These are phyloP conservation scores for Zygogramma bicolorata DNA, from an alignment of 2,888 invertebrate species.

Conservation along the genomic window DNA sequence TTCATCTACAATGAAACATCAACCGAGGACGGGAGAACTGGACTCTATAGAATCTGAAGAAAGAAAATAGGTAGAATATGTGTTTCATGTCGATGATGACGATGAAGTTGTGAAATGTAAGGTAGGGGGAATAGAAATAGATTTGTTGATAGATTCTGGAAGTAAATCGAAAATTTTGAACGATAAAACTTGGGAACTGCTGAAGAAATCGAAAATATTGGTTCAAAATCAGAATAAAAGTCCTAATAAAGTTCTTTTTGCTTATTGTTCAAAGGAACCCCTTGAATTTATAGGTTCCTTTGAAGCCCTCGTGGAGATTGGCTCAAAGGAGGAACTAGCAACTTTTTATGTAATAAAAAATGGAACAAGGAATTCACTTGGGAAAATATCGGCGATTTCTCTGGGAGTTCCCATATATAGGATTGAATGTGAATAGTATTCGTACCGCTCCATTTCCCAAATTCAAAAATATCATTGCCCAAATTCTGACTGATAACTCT, in stretches of 20 bases:
- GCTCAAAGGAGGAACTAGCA: constrained; percentile 23
- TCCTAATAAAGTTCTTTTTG: not conserved
- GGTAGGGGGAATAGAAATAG: constrained; percentile 40
- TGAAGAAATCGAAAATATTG: constrained; percentile 23
- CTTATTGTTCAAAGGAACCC: constrained; percentile 30
- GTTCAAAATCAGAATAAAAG: constrained; percentile 11
- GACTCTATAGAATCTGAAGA: not conserved
- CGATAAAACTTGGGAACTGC: constrained; percentile 33
- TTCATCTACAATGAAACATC: not conserved
- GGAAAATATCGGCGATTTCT: constrained; percentile 34
- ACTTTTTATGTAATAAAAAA: constrained; percentile 40
- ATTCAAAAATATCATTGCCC: constrained; percentile 23
- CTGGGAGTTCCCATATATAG: constrained; percentile 30
- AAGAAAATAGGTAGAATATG: no score
- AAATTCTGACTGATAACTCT: constrained; percentile 35
- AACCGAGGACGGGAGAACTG: not conserved
- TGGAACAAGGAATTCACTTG: constrained; percentile 30
- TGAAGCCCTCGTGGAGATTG: constrained; percentile 31
- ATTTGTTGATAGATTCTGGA: not conserved
- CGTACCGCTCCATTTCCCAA: constrained; percentile 20
- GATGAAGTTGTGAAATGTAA: constrained; percentile 15
- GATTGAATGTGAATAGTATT: not conserved
- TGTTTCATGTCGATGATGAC: constrained; percentile 31
- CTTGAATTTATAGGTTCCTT: constrained; percentile 45
- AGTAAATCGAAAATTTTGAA: not conserved